Evolutionary conservation across 2,113 vertebrate species (phyloP).

Genomic region (Pedetes capensis): DNA sequence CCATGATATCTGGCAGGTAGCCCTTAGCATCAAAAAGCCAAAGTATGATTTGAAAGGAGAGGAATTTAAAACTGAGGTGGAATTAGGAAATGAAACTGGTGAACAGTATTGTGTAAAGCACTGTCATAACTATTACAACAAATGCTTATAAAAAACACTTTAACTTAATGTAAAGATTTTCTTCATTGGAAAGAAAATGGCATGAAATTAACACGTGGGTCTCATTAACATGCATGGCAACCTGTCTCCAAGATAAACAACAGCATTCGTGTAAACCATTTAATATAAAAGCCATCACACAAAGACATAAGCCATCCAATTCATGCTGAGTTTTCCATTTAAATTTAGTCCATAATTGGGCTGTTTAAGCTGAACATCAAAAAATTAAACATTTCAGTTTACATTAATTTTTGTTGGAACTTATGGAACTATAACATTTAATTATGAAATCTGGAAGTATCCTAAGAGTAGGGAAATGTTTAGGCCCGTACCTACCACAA

Average conservation of each 20-base stretch:
- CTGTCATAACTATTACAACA: slow-evolving; percentile 79
- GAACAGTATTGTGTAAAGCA: slow-evolving; percentile 21
- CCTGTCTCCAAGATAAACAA: slow-evolving; percentile 85
- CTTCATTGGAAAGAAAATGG: slow-evolving; percentile 78
- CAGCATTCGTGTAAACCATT: slow-evolving; percentile 84
- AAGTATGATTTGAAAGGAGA: slow-evolving; percentile 23
- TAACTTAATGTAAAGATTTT: slow-evolving; percentile 81
- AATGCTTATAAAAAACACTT: slow-evolving; percentile 78
- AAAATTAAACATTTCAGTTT: slow-evolving; percentile 71
- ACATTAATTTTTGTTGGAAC: slow-evolving; percentile 59
- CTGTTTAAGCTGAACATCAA: slow-evolving; percentile 73
- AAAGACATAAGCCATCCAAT: slow-evolving; percentile 79
- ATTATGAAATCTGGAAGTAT: slow-evolving; percentile 23
- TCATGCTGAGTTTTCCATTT: slow-evolving; percentile 85
- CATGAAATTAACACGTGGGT: slow-evolving; percentile 85
- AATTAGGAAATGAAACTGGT: slow-evolving; percentile 13
- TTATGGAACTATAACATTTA: slow-evolving; percentile 63
- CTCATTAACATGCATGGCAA: slow-evolving; percentile 87
- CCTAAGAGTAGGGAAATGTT: slow-evolving; percentile 7
- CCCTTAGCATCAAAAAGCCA: slow-evolving; percentile 25
- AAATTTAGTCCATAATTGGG: slow-evolving; percentile 81
- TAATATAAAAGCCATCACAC: slow-evolving; percentile 85
- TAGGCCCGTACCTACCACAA: neutral
- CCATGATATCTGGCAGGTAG: neutral
- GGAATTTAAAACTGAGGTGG: neutral